Base-by-base conservation (phyloP, 2,888 invertebrate species). In the Sialis lutaria region DNA sequence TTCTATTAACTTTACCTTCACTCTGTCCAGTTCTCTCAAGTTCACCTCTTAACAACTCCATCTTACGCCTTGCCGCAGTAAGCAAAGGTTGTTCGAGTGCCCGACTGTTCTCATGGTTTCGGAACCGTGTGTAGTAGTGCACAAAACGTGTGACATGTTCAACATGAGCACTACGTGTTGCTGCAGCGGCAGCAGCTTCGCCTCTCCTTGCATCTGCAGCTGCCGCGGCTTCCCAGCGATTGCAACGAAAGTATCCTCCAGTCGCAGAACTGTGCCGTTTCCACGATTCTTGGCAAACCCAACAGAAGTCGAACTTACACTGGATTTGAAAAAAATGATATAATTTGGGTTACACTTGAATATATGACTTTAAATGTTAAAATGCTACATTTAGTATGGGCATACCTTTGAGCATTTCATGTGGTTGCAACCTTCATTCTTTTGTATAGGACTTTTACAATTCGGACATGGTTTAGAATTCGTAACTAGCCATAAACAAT, bases 271-370 rank as follows among this genome's bases (percentile, higher is more conserved):
- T 76, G 59, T 80, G 80, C 44, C 75, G 69, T 59, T 79, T 79
- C 80, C 80, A 80, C 22, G 74, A 72, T 57, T 79, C 79, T 57
- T 79, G 67, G 56, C 80, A 81, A 33, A 80, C 77, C 80, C 80
- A 80, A 61, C 80, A 80, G 56, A 79, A 80, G 58, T 80, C 79
- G 60, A 73, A 75, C 62, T 79, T 79, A 57, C 79, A 80, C 77
- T 78, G 57, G 22, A 22, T 22, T 22, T 22, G 39, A 68, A 66
- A 50, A 51, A 50, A 52, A 49, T 46, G 45, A 44, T 33, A 34
- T 40, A 7, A 48, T 30, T 13, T 10, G 4, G 22, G 22, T 22
- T 22, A 22, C 6, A 7, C 33, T 35, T 45, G 43, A 6, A 31
- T 30, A 10, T 41, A 46, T 12, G 10, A 42, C 40, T 8, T 12